Percentiles rank a stretch among this genome's conserved stretches.
Conservation (phyloP, 1,140 invertebrate species). For the Drosophila albomicans region DNA sequence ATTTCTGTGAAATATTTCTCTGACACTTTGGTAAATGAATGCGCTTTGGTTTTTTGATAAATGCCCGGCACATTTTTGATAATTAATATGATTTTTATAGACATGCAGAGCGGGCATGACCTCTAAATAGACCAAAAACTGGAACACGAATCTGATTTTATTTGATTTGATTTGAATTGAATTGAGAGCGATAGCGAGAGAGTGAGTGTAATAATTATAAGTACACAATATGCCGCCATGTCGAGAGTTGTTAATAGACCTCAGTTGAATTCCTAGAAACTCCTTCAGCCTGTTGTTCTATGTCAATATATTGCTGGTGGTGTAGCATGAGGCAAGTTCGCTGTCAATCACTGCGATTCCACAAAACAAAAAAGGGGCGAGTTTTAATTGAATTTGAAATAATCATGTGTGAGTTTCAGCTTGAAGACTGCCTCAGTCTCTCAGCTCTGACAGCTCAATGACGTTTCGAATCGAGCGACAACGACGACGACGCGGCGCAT, state of each 20-base stretch:
- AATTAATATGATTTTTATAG: constrained; percentile 66
- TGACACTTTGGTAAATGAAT: constrained; percentile 55
- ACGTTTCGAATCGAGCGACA: constrained; percentile 35
- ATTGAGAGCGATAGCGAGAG: neutral
- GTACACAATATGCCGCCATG: constrained; percentile 59
- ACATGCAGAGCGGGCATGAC: constrained; percentile 45
- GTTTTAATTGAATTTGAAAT: constrained; percentile 77
- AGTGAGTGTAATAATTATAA: neutral
- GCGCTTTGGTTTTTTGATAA: constrained; percentile 54
- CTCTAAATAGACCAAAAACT: constrained; percentile 32
- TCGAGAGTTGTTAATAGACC: constrained; percentile 54
- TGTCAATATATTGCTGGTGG: constrained; percentile 24
- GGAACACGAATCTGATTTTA: constrained; percentile 40
- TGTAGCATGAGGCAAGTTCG: constrained; percentile 39
- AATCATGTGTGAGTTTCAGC: constrained; percentile 31
- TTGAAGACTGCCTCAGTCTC: constrained; percentile 13
- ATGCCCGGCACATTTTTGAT: constrained; percentile 49
- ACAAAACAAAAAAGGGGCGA: constrained; percentile 24
- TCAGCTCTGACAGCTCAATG: constrained; percentile 68
- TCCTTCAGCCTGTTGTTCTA: constrained; percentile 21
- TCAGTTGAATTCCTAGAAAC: constrained; percentile 38
- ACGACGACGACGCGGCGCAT: constrained; percentile 9
- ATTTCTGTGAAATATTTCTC: constrained; percentile 51
- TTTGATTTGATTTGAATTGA: constrained; percentile 54
- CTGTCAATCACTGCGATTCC: constrained; percentile 69